These are phyloP conservation scores for Porphyrio hochstetteri DNA, from an alignment of 2,113 vertebrate species.

Conservation along the genomic window DNA sequence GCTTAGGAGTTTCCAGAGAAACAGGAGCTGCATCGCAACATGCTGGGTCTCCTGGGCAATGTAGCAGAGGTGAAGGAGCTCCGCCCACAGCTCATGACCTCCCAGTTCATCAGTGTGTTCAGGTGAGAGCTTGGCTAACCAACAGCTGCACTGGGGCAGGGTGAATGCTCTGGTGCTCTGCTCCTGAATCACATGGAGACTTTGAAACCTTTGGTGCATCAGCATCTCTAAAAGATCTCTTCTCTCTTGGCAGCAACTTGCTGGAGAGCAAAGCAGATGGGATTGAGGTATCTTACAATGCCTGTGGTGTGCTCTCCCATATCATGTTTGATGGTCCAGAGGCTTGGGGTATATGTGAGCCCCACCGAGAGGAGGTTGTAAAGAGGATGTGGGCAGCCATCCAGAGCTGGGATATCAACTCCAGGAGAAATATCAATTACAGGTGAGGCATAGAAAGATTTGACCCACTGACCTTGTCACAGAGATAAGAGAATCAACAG, in stretches of 20 bases:
- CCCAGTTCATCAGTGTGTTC: conserved; percentile 95
- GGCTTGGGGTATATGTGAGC: conserved; percentile 90
- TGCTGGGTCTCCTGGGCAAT: conserved; percentile 95
- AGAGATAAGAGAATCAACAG: not conserved
- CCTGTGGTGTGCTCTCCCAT: conserved; percentile 95
- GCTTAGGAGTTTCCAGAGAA: conserved; percentile 96
- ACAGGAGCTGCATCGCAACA: conserved; percentile 96
- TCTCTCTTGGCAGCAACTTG: conserved; percentile 81
- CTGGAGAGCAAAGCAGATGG: conserved; percentile 96
- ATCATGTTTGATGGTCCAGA: conserved; percentile 96
- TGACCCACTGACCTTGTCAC: not conserved
- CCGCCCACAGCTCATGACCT: conserved; percentile 92
- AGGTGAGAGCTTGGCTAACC: conserved; percentile 69
- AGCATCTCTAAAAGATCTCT: not conserved
- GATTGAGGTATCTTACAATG: conserved; percentile 98
- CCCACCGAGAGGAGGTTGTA: conserved; percentile 87
- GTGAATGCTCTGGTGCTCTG: not conserved
- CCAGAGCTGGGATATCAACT: conserved; percentile 97
- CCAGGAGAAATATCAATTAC: conserved; percentile 98
- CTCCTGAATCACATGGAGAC: not conserved
- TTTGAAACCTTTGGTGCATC: not conserved
- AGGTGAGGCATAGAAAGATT: conserved; percentile 73
- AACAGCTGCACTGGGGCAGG: not conserved
- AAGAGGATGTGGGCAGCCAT: conserved; percentile 96
- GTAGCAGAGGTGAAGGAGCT: conserved; percentile 94